phyloP scores from a whole-genome alignment of 1,140 invertebrate species.

The Ridgeia piscesae region DNA sequence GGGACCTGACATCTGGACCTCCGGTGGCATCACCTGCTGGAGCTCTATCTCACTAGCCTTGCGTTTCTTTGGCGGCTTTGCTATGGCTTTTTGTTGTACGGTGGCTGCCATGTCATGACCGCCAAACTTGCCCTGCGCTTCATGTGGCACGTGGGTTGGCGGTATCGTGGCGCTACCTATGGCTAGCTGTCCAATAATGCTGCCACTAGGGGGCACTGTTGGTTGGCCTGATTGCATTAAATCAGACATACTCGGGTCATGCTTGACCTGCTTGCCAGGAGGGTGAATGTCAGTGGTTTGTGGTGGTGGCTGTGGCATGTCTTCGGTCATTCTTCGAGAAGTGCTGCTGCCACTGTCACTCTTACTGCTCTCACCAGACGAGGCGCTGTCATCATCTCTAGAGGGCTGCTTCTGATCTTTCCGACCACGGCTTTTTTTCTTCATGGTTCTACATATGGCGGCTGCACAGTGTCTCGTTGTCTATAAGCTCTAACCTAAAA shows the following conservation, averaged over 20 bases:
- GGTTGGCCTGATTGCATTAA: neutral
- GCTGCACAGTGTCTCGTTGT: neutral
- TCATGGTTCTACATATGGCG: neutral
- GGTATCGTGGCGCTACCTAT: neutral
- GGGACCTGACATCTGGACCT: neutral
- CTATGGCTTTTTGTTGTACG: slow-evolving; percentile 36
- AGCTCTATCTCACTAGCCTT: slow-evolving; percentile 46
- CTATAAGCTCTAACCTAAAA: neutral
- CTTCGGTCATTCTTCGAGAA: neutral
- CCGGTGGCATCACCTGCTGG: slow-evolving; percentile 24
- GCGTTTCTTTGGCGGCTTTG: slow-evolving; percentile 55
- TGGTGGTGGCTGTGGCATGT: neutral
- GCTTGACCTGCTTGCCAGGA: neutral
- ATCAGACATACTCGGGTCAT: neutral
- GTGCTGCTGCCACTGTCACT: neutral
- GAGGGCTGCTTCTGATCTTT: neutral
- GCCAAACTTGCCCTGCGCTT: neutral
- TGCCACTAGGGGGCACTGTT: neutral
- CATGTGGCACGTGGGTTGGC: neutral
- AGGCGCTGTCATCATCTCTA: slow-evolving; percentile 4
- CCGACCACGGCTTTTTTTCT: neutral
- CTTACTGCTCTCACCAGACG: neutral
- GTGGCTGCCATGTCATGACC: neutral
- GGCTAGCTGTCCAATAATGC: neutral
- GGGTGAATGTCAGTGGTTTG: neutral